Evolutionary conservation across 2,113 vertebrate genomes (phyloP).

Genomic region (Halcyon senegalensis): DNA sequence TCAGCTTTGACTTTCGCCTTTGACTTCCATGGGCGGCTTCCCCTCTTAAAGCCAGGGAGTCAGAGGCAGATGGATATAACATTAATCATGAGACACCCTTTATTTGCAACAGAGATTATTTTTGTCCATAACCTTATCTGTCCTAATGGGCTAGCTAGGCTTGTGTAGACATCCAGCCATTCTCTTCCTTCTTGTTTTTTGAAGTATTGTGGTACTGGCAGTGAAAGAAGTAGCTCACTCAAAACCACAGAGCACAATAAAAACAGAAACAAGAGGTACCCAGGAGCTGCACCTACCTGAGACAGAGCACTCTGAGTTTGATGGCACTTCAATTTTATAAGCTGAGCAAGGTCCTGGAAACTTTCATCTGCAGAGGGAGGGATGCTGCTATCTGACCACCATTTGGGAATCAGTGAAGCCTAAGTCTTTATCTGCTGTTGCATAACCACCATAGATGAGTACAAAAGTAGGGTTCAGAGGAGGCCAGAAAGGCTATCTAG

Average conservation of each 20-base stretch:
- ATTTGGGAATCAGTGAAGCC: not conserved
- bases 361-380: not conserved
- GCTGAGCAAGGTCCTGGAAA: not conserved
- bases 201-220: rapidly evolving
- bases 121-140: not conserved
- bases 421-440: not conserved
- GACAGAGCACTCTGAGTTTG: not conserved
- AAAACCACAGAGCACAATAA: not conserved
- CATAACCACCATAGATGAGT: rapidly evolving
- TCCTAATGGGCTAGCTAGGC: not conserved
- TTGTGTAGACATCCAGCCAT: not conserved
- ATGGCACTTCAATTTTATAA: not conserved
- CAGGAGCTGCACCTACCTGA: not conserved
- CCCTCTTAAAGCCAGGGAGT: not conserved
- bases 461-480: not conserved
- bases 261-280: not conserved
- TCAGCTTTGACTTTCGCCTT: not conserved
- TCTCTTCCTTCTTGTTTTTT: not conserved
- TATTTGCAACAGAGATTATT: not conserved
- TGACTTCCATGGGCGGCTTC: not conserved
- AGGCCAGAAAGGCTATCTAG: not conserved
- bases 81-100: not conserved
- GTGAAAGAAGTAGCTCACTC: not conserved
- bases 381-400: not conserved
- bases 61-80: not conserved